Base-by-base conservation (phyloP, 2,888 invertebrate species). In the Tillus elongatus region DNA sequence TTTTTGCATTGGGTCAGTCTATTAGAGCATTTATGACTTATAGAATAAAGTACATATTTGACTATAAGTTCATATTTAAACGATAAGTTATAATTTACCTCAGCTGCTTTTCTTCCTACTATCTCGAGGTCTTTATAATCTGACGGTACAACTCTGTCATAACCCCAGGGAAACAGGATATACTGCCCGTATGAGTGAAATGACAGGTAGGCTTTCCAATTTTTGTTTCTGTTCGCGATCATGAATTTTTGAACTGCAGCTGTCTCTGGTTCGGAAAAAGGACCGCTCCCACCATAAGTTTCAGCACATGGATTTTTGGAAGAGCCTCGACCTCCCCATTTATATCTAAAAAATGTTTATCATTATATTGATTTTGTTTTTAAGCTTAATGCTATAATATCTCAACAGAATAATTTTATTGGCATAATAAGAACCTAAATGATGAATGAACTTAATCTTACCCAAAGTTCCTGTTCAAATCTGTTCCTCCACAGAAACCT, bases 191-290 rank as follows among this genome's bases (percentile, higher is more conserved):
- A 88, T 52, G 86, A 86, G 61, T 88, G 88, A 65, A 86, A 87
- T 0, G 86, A 79, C 36, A 87, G 52, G 54, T 79, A 87, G 0
- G 78, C 82, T 59, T 78, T 71, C 66, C 80, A 79, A 32, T 74
- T 70, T 2, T 71, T 66, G 0, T 57, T 56, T 4, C 46, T 46
- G n/a, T 42, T 45, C 36, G 35, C 36, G 57, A 65, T 3, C 56
- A 57, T 45, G 41, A 49, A 39, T 45, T 41, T 35, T 30, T 69
- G 63, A 13, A 80, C 67, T 13, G 88, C 82, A 43, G 68, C 65
- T 0, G 87, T 82, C 67, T 93, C 92, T 0, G 85, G 85, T 64
- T 93, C 92, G 0, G 91, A 91, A 60, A 90, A 89, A 1, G 88
- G 75, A 33, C 72, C 70, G 1, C 75, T 66, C 9, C 93, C 93